Conservation (phyloP, 2,113 vertebrate species). For the Grammomys surdaster region DNA sequence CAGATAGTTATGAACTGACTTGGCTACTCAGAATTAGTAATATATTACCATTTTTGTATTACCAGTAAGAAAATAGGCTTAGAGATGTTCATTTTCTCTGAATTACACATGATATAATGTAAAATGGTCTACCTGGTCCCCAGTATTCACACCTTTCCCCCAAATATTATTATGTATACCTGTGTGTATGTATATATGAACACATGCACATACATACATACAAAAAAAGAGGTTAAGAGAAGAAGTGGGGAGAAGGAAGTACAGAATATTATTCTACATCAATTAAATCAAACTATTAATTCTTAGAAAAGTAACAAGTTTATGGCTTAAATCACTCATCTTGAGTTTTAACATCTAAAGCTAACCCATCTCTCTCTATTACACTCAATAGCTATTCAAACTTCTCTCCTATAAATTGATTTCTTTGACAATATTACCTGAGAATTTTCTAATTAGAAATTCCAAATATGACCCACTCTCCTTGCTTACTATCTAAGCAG, state of each 20-base stretch:
- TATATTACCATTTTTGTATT: not conserved
- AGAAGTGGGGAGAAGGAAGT: not conserved
- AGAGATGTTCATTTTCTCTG: not conserved
- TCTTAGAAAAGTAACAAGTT: not conserved
- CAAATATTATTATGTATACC: not conserved
- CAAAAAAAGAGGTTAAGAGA: not conserved
- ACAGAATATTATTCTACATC: not conserved
- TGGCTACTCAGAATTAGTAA: constrained; percentile 16
- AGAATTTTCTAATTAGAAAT: not conserved
- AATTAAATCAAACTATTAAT: not conserved
- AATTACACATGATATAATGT: not conserved
- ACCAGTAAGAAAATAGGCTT: not conserved
- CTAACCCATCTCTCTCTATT: not conserved
- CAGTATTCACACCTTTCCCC: not conserved
- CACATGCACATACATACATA: not conserved
- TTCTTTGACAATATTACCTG: not conserved
- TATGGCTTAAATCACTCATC: not conserved
- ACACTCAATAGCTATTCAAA: constrained; percentile 31
- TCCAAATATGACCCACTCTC: not conserved
- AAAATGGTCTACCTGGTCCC: not conserved
- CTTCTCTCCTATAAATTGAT: constrained; percentile 4
- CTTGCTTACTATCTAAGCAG: not conserved
- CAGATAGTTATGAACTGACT: not conserved
- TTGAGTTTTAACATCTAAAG: constrained; percentile 2
- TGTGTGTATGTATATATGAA: not conserved